Base-by-base conservation (phyloP, 2,113 vertebrate genomes). In the Caranx melampygus region DNA sequence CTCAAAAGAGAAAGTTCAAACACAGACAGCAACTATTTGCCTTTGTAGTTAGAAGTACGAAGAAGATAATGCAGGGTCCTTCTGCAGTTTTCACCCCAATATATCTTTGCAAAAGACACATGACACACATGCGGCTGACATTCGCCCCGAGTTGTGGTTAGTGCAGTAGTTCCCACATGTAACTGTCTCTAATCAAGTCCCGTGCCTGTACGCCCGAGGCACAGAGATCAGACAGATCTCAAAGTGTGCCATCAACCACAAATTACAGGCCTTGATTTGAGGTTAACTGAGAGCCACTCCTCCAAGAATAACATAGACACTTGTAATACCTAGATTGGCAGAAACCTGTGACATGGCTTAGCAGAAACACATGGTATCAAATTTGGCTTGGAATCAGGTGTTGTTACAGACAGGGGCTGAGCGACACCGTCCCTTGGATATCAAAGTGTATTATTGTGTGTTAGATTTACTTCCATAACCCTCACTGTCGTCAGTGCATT, bases 111-210 rank as follows among this genome's bases (percentile, higher is more conserved):
- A 49, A 80, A 83, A 88, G 90, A 92, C 84, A 87, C 93, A 91
- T 94, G 92, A 91, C 89, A 93, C 81, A 87, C 85, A 82, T 85
- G 83, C 59, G 80, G 84, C 95, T 94, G 93, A 94, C 95, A 94
- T 95, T 94, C n/a, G 87, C 92, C 87, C 57, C 33, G 55, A 89
- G 88, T 90, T 92, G 95, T 88, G 93, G 94, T 95, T 95, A 92
- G 95, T 88, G 85, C 92, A 92, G 94, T 95, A 94, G 96, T 94
- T 96, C 93, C 95, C 92, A 95, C 86, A 95, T 94, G 94, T 95
- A 95, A 95, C 96, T 94, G 94, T 93, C 91, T 93, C 91, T 94
- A 95, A 95, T 96, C 95, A 96, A 95, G 96, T 94, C 93, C 77
- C 91, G 92, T 88, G 91, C 89, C 83, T 87, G 83, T 72, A 92